Evolutionary conservation across 2,888 invertebrate species (phyloP).

Genomic region (Prostheceraeus crozeri): DNA sequence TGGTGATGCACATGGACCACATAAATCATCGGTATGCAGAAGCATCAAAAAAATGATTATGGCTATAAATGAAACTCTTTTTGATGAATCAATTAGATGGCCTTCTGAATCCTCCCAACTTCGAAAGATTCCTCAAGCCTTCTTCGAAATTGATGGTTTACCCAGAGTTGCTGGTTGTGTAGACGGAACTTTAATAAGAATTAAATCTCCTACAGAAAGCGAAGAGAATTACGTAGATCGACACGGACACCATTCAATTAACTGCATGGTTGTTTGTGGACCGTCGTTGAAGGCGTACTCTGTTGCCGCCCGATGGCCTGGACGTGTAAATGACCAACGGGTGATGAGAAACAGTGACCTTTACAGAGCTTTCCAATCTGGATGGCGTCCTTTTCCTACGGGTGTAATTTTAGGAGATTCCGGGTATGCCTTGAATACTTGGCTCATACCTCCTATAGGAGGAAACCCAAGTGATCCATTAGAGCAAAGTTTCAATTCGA

Average conservation of each 20-base stretch:
- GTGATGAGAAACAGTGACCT: slow-evolving; percentile 18
- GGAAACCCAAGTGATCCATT: not conserved
- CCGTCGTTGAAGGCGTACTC: slow-evolving; percentile 8
- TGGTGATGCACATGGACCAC: slow-evolving; percentile 21
- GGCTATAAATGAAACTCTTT: slow-evolving; percentile 12
- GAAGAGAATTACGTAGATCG: slow-evolving; percentile 30
- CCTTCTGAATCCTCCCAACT: not conserved
- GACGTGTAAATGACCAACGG: slow-evolving; percentile 25
- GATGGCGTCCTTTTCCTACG: slow-evolving; percentile 28
- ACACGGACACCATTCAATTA: slow-evolving; percentile 26
- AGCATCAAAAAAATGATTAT: not conserved
- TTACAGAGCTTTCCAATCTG: slow-evolving; percentile 15
- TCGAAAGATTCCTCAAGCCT: slow-evolving; percentile 22
- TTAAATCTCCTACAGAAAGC: slow-evolving; percentile 13
- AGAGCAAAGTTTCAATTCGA: slow-evolving; percentile 19
- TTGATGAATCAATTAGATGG: slow-evolving; percentile 14
- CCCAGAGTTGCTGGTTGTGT: slow-evolving; percentile 17
- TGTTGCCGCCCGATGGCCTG: slow-evolving; percentile 22
- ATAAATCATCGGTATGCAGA: slow-evolving; percentile 11
- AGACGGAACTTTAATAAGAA: slow-evolving; percentile 25
- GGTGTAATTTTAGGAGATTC: slow-evolving; percentile 25
- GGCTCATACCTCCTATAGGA: slow-evolving; percentile 22
- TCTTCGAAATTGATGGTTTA: slow-evolving; percentile 20
- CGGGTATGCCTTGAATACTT: slow-evolving; percentile 21
- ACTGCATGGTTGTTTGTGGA: slow-evolving; percentile 27